Percentiles rank a stretch among this genome's conserved stretches.
Evolutionary conservation across 2,113 vertebrate genomes (phyloP).

Genomic region (Talpa occidentalis): DNA sequence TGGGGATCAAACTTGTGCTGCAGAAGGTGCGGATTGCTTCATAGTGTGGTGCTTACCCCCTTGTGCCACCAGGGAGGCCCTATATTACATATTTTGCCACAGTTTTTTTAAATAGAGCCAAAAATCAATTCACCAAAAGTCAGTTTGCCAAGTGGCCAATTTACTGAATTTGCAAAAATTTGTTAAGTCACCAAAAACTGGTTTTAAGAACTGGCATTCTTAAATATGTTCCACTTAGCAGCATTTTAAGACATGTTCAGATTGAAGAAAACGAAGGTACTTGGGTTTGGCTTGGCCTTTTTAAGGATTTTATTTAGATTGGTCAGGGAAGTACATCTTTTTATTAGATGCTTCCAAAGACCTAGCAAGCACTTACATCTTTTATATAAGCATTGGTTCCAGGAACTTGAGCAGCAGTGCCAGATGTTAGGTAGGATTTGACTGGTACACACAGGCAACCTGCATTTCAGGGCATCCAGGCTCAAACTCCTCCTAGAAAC

Average conservation of each 20-base stretch:
- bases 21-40: too few species aligned
- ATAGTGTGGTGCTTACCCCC: too few species aligned
- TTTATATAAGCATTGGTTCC: neutral
- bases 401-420: neutral
- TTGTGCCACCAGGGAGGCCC: too few species aligned
- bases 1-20: too few species aligned
- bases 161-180: neutral
- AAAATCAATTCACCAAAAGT: neutral
- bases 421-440: neutral
- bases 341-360: neutral
- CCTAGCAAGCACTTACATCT: neutral
- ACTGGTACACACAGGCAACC: neutral
- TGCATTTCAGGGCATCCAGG: neutral
- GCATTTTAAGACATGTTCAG: neutral
- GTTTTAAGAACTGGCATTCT: neutral
- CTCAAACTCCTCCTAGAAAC: neutral
- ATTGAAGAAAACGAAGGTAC: neutral
- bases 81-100: neutral
- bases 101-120: neutral
- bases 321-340: neutral
- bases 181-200: neutral
- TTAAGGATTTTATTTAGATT: neutral
- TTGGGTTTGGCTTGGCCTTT: slow-evolving; percentile 18
- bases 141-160: neutral
- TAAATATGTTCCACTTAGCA: neutral